Percentiles rank a stretch among this genome's conserved stretches.
phyloP scores from a whole-genome alignment of 2,888 invertebrate genomes.

The Salticus scenicus region DNA sequence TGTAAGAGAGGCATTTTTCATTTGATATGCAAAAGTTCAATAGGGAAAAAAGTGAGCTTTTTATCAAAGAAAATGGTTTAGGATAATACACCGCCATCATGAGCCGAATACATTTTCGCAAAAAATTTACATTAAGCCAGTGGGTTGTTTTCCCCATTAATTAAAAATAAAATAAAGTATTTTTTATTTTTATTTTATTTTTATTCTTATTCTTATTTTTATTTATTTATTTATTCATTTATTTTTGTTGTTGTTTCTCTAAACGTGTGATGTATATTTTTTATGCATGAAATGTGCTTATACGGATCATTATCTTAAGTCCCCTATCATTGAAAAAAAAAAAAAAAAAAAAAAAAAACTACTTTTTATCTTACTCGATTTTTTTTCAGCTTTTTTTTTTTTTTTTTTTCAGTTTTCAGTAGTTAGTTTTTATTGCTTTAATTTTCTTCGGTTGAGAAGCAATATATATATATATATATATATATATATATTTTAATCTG shows the following conservation, averaged over 20 bases:
- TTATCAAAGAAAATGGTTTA: not conserved
- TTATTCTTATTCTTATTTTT: too few species aligned
- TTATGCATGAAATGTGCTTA: constrained; percentile 12
- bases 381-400: not conserved
- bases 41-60: not conserved
- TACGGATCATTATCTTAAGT: constrained; percentile 24
- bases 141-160: not conserved
- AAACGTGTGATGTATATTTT: not conserved
- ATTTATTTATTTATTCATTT: too few species aligned
- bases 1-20: not conserved
- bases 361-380: constrained; percentile 1
- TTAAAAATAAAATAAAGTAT: not conserved
- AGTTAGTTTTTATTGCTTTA: constrained; percentile 1
- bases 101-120: not conserved
- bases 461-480: too few species aligned
- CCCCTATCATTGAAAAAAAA: not conserved
- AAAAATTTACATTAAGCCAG: not conserved
- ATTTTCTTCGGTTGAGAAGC: not conserved
- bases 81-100: not conserved
- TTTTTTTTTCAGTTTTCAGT: not conserved
- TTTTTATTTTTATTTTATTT: too few species aligned
- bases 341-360: not conserved
- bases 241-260: not conserved
- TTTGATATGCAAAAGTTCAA: not conserved
- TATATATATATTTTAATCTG: too few species aligned